Evolutionary conservation across 1,140 invertebrate species (phyloP), one percentile per base, ranked within the genome.

Genomic region (Daktulosphaira vitifoliae): DNA sequence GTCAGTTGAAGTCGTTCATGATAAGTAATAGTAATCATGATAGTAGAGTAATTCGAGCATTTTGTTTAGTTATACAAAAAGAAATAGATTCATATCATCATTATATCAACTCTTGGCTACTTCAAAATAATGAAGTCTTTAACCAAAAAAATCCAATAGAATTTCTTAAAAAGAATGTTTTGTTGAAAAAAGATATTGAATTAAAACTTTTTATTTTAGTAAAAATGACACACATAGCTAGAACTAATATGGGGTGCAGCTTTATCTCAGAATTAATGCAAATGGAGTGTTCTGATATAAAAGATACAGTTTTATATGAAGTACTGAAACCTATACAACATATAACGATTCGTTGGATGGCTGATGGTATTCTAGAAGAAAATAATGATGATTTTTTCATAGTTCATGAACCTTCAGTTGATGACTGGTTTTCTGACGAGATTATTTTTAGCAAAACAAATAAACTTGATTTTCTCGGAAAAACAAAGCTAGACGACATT

Each of bases 351-450:
- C 23, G 13, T 18, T 59, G 39, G 54, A 59, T 59, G 39, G 25
- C 11, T 2, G n/a, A 16, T 9, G 54, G 39, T 5, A n/a, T 42
- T 20, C 1, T 59, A 18, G 16, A 59, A 44, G 54, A 59, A 6
- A 13, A 59, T 11, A 2, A 44, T 26, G 37, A 7, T 18, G 54
- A 59, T 16, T 46, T 59, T 59, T 59, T 59, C 16, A 59, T 46
- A 11, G 23, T 26, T 0, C 1, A 44, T 26, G 44, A 15, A 1
- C 2, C 11, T 4, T 23, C 39, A 42, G 37, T 38, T n/a, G 38
- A 4, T 20, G 39, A 44, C 44, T 44, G 54, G 54, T 42, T 13
- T 25, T 20, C 9, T 4, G 39, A n/a, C 23, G 15, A 23, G 38
- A 11, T 29, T 29, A n/a, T 18, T 42, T 25, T 11, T 16, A 59